A percentile compares a stretch with the other conserved stretches of the same genome.
Evolutionary conservation across 2,888 invertebrate species (phyloP).

Genomic region (Thymelicus sylvestris): DNA sequence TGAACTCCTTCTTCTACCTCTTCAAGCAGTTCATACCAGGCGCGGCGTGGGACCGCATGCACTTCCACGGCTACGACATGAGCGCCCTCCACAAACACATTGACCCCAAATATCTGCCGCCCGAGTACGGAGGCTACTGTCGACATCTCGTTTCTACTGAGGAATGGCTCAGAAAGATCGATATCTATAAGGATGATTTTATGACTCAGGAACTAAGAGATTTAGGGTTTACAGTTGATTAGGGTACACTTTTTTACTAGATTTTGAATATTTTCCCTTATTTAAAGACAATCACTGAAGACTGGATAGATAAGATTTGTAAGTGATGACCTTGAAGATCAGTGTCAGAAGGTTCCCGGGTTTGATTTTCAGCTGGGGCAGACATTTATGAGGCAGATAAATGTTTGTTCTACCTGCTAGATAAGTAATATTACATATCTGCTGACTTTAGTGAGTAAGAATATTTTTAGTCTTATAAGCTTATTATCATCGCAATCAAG

Average conservation of each 20-base stretch:
- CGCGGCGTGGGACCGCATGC: conserved; percentile 83
- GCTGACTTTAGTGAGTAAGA: no score
- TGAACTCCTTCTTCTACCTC: conserved; percentile 89
- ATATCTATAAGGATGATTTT: conserved; percentile 77
- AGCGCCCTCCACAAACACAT: conserved; percentile 69
- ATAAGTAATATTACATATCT: no score
- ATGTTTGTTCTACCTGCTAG: no score
- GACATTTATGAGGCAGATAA: no score
- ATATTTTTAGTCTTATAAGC: no score
- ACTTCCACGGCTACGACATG: conserved; percentile 73
- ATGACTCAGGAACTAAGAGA: conserved; percentile 86
- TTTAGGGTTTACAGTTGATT: conserved; percentile 80
- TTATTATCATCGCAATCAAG: no score
- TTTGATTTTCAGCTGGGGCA: no score
- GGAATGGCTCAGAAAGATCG: conserved; percentile 86
- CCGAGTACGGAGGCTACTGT: conserved; percentile 77
- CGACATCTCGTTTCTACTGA: conserved; percentile 82
- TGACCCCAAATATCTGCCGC: conserved; percentile 66
- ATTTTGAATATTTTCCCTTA: no score
- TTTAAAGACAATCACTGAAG: no score
- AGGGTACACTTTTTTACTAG: neutral
- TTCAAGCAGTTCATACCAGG: conserved; percentile 90
- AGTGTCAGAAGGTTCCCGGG: no score
- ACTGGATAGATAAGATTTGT: no score
- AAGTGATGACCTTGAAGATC: no score